phyloP scores from a whole-genome alignment of 2,888 invertebrate species.

The Ischnus inquisitorius region DNA sequence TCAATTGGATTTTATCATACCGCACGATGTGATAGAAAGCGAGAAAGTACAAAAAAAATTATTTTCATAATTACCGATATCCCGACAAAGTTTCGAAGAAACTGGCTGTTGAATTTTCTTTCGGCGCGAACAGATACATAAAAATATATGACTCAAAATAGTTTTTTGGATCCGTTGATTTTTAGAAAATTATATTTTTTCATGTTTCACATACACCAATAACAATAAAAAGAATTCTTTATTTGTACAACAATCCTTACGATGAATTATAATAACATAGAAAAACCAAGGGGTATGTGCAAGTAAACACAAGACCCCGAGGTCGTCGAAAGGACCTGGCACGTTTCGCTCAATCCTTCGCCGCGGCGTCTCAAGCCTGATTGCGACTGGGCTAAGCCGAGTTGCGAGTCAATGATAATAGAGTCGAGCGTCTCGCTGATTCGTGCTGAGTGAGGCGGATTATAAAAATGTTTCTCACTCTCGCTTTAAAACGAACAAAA shows the following conservation, averaged over 20 bases:
- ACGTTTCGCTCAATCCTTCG: slow-evolving; percentile 60
- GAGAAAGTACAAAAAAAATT: too few relatives aligned
- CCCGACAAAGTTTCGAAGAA: too few relatives aligned
- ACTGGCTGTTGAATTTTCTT: too few relatives aligned
- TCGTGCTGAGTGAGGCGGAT: slow-evolving; percentile 68
- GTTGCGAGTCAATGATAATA: slow-evolving; percentile 75
- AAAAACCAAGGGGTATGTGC: slow-evolving; percentile 24
- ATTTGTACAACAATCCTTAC: not conserved
- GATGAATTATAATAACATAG: not conserved
- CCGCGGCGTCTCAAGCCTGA: slow-evolving; percentile 53
- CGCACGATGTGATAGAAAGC: too few relatives aligned
- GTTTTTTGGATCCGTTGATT: too few relatives aligned
- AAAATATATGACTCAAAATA: too few relatives aligned
- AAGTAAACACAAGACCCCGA: slow-evolving; percentile 41
- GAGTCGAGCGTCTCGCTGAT: slow-evolving; percentile 70
- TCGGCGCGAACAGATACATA: too few relatives aligned
- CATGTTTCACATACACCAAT: not conserved
- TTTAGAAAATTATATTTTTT: slow-evolving; percentile 13
- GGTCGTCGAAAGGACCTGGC: slow-evolving; percentile 65
- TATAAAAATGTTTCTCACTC: slow-evolving; percentile 71
- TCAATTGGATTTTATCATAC: too few relatives aligned
- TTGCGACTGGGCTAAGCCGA: slow-evolving; percentile 71
- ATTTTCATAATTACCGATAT: too few relatives aligned
- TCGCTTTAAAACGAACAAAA: slow-evolving; percentile 49
- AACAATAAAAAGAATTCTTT: not conserved